A percentile compares a stretch with the other conserved stretches of the same genome.
Evolutionary conservation across 92 coral and sea anemone genomes (phyloP).

Genomic region (Actinostola sp.): DNA sequence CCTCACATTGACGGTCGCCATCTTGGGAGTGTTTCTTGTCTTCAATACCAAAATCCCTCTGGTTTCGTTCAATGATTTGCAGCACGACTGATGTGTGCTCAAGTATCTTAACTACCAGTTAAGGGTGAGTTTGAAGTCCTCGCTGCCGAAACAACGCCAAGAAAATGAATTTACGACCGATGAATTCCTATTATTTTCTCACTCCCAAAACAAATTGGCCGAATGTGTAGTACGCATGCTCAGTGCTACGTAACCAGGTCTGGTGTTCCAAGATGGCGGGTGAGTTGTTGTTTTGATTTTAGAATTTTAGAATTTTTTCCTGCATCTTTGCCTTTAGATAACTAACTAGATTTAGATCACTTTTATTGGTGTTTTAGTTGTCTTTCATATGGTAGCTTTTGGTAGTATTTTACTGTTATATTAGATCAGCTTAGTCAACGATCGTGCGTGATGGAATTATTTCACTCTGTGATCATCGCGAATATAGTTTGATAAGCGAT

Average conservation of each 20-base stretch:
- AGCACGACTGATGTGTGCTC: neutral
- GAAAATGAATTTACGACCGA: neutral
- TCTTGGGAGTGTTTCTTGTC: conserved; percentile 20
- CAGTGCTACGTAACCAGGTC: conserved; percentile 30
- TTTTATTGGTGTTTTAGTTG: neutral
- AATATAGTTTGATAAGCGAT: neutral
- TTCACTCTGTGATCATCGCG: too few relatives aligned
- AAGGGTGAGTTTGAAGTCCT: neutral
- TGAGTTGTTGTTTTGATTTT: conserved; percentile 22
- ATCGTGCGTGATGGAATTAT: too few relatives aligned
- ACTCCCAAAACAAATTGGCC: conserved; percentile 53
- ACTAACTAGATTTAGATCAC: neutral
- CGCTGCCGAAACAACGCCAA: neutral
- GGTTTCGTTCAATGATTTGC: neutral
- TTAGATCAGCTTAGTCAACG: neutral
- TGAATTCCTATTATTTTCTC: neutral
- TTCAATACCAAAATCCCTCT: neutral
- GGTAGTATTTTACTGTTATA: neutral
- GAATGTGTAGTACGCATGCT: conserved; percentile 51
- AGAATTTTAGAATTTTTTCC: neutral
- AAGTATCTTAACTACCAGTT: neutral
- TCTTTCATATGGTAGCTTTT: neutral
- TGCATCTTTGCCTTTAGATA: neutral
- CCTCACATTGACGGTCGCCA: conserved; percentile 70
- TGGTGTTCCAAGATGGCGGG: conserved; percentile 53